phyloP scores from a whole-genome alignment of 2,113 vertebrate species.

The Syngnathus floridae region DNA sequence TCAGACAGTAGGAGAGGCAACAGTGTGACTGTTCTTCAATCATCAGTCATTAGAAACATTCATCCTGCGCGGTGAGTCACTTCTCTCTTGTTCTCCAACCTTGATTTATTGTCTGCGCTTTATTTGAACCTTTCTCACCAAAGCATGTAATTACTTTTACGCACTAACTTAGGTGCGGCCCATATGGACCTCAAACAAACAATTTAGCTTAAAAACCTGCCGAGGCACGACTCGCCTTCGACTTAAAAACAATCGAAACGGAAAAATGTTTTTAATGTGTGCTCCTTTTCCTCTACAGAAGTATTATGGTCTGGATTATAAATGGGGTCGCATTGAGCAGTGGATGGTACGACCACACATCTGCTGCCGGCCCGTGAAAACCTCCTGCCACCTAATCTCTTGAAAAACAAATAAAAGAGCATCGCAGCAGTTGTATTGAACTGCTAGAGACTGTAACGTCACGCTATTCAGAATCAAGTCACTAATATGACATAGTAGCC shows the following conservation, averaged over 20 bases:
- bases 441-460: background rate
- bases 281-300: conserved; percentile 68
- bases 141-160: background rate
- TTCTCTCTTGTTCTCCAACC: background rate
- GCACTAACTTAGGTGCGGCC: background rate
- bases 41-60: conserved; percentile 1
- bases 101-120: background rate
- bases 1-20: background rate
- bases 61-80: conserved; percentile 3
- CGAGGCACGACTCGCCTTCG: background rate
- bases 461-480: background rate
- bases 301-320: conserved; percentile 90
- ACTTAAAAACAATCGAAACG: no score
- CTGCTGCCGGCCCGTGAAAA: background rate
- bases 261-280: background rate
- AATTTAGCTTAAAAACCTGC: background rate
- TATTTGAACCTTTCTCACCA: background rate
- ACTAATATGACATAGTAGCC: background rate
- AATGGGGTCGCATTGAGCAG: conserved; percentile 95
- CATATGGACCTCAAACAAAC: background rate
- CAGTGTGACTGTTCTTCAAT: conserved; percentile 3
- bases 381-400: background rate
- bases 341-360: conserved; percentile 84
- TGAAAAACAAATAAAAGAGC: background rate
- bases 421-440: background rate